Evolutionary conservation across 2,113 vertebrate species (phyloP).

Genomic region (Oostethus manadensis): DNA sequence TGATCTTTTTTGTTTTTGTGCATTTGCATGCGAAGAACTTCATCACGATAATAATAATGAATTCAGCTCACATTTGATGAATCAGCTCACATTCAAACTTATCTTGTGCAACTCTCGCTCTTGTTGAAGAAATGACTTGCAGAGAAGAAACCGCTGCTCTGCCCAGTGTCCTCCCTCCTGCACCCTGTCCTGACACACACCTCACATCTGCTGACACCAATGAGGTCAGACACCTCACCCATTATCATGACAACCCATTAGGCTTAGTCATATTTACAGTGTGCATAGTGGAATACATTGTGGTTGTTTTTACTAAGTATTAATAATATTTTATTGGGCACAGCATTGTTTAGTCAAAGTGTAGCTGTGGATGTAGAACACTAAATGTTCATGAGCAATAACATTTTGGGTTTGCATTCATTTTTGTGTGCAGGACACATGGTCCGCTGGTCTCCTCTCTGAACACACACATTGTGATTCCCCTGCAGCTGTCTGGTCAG

Average conservation of each 20-base stretch:
- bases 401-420: neutral
- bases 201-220: slow-evolving; percentile 20
- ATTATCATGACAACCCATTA: neutral
- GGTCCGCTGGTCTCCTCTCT: slow-evolving; percentile 23
- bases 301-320: neutral
- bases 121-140: slow-evolving; percentile 50
- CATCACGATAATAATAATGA: neutral
- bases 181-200: slow-evolving; percentile 13
- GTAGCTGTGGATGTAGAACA: too few species aligned
- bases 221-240: slow-evolving; percentile 32
- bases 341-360: too few species aligned
- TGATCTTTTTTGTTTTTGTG: too few species aligned
- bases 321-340: too few species aligned
- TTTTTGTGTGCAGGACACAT: slow-evolving; percentile 39
- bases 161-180: slow-evolving; percentile 20
- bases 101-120: neutral
- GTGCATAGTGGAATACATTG: too few species aligned
- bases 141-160: slow-evolving; percentile 35
- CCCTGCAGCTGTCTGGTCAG: slow-evolving; percentile 33
- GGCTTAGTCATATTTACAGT: too few species aligned
- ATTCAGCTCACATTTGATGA: neutral
- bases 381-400: too few species aligned
- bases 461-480: slow-evolving; percentile 18
- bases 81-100: neutral
- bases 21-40: neutral